A percentile compares a stretch with the other conserved stretches of the same genome.
phyloP scores from a whole-genome alignment of 2,113 vertebrate genomes.

The Otus sunia region DNA sequence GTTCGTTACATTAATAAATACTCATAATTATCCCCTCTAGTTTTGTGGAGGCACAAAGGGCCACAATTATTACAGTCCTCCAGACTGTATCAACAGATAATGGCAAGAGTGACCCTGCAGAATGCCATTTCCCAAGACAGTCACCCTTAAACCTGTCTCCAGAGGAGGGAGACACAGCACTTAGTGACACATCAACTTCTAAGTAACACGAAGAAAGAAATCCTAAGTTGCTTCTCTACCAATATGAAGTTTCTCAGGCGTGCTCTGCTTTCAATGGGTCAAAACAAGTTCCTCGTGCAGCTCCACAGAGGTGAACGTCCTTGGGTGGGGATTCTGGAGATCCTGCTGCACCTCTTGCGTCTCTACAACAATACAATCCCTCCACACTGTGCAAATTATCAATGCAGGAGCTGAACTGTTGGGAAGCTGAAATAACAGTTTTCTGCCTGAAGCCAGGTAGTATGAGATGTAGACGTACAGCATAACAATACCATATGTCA shows the following conservation, averaged over 20 bases:
- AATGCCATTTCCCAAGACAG: neutral
- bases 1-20: neutral
- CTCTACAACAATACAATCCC: neutral
- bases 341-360: neutral
- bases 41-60: neutral
- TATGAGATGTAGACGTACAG: neutral
- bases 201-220: neutral
- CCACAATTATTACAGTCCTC: neutral
- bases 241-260: neutral
- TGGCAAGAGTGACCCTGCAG: neutral
- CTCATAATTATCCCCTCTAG: neutral
- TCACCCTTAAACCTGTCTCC: neutral
- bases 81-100: neutral
- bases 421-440: neutral
- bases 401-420: neutral
- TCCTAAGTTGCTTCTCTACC: neutral
- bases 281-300: neutral
- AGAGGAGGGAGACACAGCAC: neutral
- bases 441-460: neutral
- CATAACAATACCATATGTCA: neutral
- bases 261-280: neutral
- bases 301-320: neutral
- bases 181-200: neutral
- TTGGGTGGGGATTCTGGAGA: neutral
- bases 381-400: neutral